These are phyloP conservation scores for Barbus barbus DNA, from an alignment of 2,113 vertebrate species.

Conservation along the genomic window DNA sequence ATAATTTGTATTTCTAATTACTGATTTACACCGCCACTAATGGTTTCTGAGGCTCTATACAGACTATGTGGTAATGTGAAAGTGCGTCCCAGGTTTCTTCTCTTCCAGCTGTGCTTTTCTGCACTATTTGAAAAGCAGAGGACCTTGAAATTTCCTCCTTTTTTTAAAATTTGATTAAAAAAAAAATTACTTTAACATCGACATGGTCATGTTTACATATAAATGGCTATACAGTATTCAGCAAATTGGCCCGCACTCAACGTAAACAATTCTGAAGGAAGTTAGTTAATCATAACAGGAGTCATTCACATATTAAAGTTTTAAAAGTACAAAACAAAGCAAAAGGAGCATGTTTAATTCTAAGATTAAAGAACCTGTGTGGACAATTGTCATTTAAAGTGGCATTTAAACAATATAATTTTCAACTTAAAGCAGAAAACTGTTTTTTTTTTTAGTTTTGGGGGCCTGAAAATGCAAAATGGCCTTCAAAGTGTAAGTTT, in stretches of 20 bases:
- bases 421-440: background rate
- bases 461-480: too few relatives aligned
- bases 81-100: conserved; percentile 58
- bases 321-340: background rate
- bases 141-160: too few relatives aligned
- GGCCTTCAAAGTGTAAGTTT: background rate
- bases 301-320: background rate
- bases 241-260: background rate
- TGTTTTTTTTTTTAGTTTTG: too few relatives aligned
- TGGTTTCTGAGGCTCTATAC: conserved; percentile 61
- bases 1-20: conserved; percentile 71
- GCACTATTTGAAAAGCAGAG: too few relatives aligned
- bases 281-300: background rate
- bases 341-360: background rate
- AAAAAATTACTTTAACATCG: background rate
- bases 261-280: background rate
- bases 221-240: background rate
- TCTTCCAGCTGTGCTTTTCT: background rate
- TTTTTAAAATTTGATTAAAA: background rate
- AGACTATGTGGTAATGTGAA: conserved; percentile 58
- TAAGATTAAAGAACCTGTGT: background rate
- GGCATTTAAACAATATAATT: background rate
- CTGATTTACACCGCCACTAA: conserved; percentile 70
- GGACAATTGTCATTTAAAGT: background rate
- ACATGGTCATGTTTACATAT: background rate